Base-by-base conservation (phyloP, 2,888 invertebrate species). In the Phortica okadai region DNA sequence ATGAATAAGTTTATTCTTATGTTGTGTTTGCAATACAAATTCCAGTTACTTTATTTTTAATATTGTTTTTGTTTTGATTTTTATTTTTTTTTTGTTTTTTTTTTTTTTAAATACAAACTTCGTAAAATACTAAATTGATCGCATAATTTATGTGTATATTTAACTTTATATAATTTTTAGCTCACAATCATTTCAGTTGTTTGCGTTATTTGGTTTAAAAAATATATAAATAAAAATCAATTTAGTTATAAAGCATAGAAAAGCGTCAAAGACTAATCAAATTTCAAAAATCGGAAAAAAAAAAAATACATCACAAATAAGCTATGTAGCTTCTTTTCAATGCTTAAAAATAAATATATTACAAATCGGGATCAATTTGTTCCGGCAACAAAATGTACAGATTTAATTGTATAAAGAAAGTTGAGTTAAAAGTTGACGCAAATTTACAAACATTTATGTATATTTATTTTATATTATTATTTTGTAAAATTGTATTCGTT, bases 61-160 rank as follows among this genome's bases (percentile, higher is more conserved):
- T 70, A 77, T 80, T 77, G n/a, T 74, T 74, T 77, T 75, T 73
- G 59, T 74, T 73, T 76, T 76, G 74, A 25, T 70, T 62, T 16
- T 62, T 8, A 62, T 25, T 62, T 62, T 62, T n/a, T 2, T 72
- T 77, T 80, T 77, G n/a, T 74, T 75, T 76, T 74, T 74, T 78
- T 82, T 82, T 80, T 85, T 79, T 78, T 78, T 80, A 77, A 80
- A 77, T 83, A 79, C 85, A 85, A 85, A 82, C 76, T 79, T 85
- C 79, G 80, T 82, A 87, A 84, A 80, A 78, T 80, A 80, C 80
- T 80, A 80, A 80, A 80, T 80, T 80, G 80, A 80, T 80, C 80
- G 58, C 80, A 78, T 78, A 74, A 73, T 80, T 80, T 76, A 77
- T 74, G 82, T 78, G 69, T 79, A 74, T 77, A 45, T 54, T 56